A percentile compares a stretch with the other conserved stretches of the same genome.
phyloP scores from a whole-genome alignment of 1,140 invertebrate genomes.

The Temnothorax curvispinosus region DNA sequence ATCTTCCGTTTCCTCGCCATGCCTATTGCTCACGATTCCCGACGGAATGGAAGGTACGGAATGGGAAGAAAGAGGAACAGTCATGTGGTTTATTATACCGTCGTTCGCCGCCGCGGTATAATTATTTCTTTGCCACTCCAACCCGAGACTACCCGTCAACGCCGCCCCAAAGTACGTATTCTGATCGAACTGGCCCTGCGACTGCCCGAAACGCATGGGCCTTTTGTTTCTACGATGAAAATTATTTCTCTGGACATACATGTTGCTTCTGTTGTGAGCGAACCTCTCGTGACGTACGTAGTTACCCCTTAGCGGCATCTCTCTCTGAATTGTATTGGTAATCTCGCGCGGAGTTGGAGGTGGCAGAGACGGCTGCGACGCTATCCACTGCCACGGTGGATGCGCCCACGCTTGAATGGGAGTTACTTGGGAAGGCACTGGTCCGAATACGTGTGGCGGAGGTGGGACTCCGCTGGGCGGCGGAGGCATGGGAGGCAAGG shows the following conservation, averaged over 20 bases:
- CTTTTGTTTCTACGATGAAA: conserved; percentile 82
- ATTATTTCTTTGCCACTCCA: conserved; percentile 81
- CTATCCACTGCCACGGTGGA: conserved; percentile 83
- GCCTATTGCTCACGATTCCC: conserved; percentile 62
- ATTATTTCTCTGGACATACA: conserved; percentile 80
- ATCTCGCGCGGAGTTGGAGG: conserved; percentile 74
- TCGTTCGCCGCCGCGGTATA: conserved; percentile 71
- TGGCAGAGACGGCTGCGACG: conserved; percentile 78
- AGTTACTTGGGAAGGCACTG: conserved; percentile 79
- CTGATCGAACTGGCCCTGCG: conserved; percentile 80
- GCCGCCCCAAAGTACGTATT: conserved; percentile 79
- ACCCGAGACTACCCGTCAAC: conserved; percentile 72
- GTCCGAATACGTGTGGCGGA: conserved; percentile 81
- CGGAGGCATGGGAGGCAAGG: conserved; percentile 84
- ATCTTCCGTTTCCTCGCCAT: conserved; percentile 72
- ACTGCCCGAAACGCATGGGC: conserved; percentile 75
- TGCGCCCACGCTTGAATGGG: conserved; percentile 82
- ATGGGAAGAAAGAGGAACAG: conserved; percentile 76
- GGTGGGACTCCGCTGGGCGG: conserved; percentile 79
- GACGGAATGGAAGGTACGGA: conserved; percentile 66
- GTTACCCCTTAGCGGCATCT: conserved; percentile 78
- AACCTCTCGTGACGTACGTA: conserved; percentile 81
- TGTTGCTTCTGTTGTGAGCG: conserved; percentile 78
- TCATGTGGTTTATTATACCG: conserved; percentile 77
- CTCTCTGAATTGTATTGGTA: conserved; percentile 77